These are phyloP conservation scores for Paramormyrops hopkinsi DNA, from an alignment of 2,797 vertebrate species.

Conservation along the genomic window DNA sequence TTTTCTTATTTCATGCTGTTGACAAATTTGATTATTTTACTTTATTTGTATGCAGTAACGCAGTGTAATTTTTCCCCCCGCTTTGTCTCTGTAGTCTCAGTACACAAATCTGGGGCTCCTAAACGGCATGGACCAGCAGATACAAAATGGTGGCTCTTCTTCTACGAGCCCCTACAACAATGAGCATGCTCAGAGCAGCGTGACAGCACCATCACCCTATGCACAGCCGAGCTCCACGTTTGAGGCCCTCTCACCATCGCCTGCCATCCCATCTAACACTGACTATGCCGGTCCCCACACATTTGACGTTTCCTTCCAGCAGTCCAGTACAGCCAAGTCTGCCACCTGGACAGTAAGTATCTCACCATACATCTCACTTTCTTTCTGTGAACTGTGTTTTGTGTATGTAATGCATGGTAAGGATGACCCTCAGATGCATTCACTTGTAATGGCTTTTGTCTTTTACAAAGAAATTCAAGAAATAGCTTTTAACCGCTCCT, in stretches of 20 bases:
- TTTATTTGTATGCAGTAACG: slow-evolving; percentile 8
- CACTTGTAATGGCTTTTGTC: not conserved
- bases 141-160: slow-evolving; percentile 90
- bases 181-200: slow-evolving; percentile 88
- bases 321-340: slow-evolving; percentile 97
- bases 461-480: not conserved
- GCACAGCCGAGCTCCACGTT: slow-evolving; percentile 98
- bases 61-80: not conserved
- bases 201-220: slow-evolving; percentile 90
- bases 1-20: not conserved
- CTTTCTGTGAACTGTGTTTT: not conserved
- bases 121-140: slow-evolving; percentile 97
- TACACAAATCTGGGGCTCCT: slow-evolving; percentile 97
- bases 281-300: slow-evolving; percentile 97
- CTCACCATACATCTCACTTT: not conserved
- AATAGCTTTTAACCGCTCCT: not conserved
- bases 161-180: slow-evolving; percentile 96
- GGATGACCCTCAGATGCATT: not conserved
- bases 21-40: not conserved
- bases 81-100: slow-evolving; percentile 66
- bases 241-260: slow-evolving; percentile 89
- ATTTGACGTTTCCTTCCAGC: slow-evolving; percentile 98
- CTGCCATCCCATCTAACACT: slow-evolving; percentile 97
- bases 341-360: slow-evolving; percentile 97
- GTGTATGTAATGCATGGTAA: not conserved